These are phyloP conservation scores for Dermatemys mawii DNA, from an alignment of 2,113 vertebrate species.

Conservation along the genomic window DNA sequence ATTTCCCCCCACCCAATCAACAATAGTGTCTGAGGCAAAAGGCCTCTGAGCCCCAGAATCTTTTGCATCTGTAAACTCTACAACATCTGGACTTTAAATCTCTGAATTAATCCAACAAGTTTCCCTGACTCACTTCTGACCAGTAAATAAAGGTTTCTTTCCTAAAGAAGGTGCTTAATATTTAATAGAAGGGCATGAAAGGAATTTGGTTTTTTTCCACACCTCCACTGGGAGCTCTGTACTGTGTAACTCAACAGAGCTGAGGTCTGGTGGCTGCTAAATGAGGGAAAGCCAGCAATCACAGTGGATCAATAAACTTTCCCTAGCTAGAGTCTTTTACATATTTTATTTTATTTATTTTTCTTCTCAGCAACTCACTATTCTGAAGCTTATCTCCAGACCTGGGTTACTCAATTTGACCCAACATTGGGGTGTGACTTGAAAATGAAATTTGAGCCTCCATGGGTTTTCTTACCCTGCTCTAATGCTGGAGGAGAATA, in stretches of 20 bases:
- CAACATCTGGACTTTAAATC: conserved; percentile 51
- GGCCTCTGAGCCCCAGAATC: conserved; percentile 27
- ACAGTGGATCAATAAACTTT: not conserved
- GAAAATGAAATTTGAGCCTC: not conserved
- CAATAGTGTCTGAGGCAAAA: conserved; percentile 23
- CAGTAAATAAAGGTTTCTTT: not conserved
- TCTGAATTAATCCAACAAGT: conserved; percentile 49
- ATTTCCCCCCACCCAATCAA: conserved; percentile 18
- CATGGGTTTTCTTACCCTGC: not conserved
- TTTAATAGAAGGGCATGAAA: not conserved
- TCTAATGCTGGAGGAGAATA: not conserved
- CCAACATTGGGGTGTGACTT: not conserved
- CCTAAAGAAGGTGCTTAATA: not conserved
- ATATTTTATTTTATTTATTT: not conserved
- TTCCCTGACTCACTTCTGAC: not conserved
- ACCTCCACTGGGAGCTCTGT: fast-evolving
- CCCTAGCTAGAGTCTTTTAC: not conserved
- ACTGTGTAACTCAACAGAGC: fast-evolving
- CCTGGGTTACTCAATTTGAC: not conserved
- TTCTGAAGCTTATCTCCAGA: not conserved
- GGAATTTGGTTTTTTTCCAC: not conserved
- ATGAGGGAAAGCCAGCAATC: not conserved
- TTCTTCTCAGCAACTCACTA: fast-evolving
- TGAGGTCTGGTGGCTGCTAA: not conserved
- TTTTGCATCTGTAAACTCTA: conserved; percentile 25